Conservation (phyloP, 2,113 vertebrate genomes). For the Pheucticus melanocephalus region DNA sequence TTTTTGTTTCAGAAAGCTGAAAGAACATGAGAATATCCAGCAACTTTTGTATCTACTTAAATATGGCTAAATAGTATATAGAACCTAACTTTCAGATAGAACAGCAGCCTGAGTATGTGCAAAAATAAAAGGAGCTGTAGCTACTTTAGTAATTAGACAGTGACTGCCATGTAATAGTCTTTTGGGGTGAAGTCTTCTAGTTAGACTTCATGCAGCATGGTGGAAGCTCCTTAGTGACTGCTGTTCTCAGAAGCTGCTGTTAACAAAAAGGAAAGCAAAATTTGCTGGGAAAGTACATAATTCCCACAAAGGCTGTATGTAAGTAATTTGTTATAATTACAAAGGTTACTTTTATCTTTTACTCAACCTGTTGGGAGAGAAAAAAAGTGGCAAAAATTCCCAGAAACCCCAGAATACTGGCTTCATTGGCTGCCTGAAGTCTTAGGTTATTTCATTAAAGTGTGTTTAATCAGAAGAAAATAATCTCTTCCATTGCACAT, state of each 20-base stretch:
- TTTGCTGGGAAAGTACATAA: background rate
- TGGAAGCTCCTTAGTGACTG: background rate
- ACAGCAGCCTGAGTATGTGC: background rate
- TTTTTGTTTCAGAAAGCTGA: background rate
- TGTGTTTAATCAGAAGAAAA: background rate
- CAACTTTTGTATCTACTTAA: background rate
- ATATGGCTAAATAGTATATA: background rate
- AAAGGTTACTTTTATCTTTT: background rate
- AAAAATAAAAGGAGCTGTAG: background rate
- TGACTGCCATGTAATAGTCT: background rate
- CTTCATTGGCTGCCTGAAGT: background rate
- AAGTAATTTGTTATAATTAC: background rate
- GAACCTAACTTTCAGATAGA: background rate
- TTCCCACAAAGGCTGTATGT: background rate
- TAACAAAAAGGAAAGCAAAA: background rate
- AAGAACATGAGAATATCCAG: background rate
- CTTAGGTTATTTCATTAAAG: background rate
- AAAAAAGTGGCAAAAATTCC: background rate
- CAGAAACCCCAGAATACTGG: background rate
- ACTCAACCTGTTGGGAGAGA: rapidly evolving
- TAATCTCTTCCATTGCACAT: rapidly evolving
- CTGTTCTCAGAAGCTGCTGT: background rate
- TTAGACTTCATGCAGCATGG: background rate
- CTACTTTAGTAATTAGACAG: background rate
- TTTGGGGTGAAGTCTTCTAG: background rate